Evolutionary conservation across 2,113 vertebrate species (phyloP).

Genomic region (Arothron firmamentum): DNA sequence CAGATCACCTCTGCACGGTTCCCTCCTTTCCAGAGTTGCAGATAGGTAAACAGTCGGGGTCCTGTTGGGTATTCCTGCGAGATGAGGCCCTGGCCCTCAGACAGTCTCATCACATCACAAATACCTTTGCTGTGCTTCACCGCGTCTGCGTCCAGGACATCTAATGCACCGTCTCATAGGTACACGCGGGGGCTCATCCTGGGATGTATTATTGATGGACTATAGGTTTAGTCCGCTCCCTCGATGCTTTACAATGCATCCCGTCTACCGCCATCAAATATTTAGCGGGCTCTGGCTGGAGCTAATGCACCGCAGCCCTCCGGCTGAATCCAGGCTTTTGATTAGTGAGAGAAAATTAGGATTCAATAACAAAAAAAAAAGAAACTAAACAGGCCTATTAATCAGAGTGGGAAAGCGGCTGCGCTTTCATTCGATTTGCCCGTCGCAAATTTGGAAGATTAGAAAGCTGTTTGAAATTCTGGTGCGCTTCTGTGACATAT

Average conservation of each 20-base stretch:
- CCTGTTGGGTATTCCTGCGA: slow-evolving; percentile 50
- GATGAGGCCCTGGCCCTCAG: slow-evolving; percentile 27
- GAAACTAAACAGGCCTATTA: slow-evolving; percentile 29
- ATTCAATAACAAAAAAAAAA: slow-evolving; percentile 22
- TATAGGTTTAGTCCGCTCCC: slow-evolving; percentile 58
- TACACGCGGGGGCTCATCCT: slow-evolving; percentile 30
- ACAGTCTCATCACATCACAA: slow-evolving; percentile 50
- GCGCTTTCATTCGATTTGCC: slow-evolving; percentile 31
- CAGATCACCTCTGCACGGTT: neutral
- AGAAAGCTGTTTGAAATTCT: slow-evolving; percentile 38
- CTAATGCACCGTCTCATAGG: slow-evolving; percentile 51
- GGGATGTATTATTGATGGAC: slow-evolving; percentile 70
- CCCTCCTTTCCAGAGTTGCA: slow-evolving; percentile 26
- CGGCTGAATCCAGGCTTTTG: slow-evolving; percentile 55
- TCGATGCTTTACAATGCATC: slow-evolving; percentile 36
- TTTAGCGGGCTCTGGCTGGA: slow-evolving; percentile 60
- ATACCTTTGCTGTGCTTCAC: slow-evolving; percentile 53
- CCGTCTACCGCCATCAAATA: slow-evolving; percentile 65
- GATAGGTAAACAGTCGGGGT: slow-evolving; percentile 16
- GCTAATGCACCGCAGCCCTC: slow-evolving; percentile 32
- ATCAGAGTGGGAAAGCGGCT: slow-evolving; percentile 42
- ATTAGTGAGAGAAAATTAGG: slow-evolving; percentile 49
- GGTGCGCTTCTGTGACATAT: slow-evolving; percentile 11
- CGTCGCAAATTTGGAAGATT: slow-evolving; percentile 36
- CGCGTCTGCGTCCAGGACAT: slow-evolving; percentile 44